Percentiles rank a stretch among this genome's conserved stretches.
Evolutionary conservation across 2,797 vertebrate genomes (phyloP).

Genomic region (Anas flavirostris): DNA sequence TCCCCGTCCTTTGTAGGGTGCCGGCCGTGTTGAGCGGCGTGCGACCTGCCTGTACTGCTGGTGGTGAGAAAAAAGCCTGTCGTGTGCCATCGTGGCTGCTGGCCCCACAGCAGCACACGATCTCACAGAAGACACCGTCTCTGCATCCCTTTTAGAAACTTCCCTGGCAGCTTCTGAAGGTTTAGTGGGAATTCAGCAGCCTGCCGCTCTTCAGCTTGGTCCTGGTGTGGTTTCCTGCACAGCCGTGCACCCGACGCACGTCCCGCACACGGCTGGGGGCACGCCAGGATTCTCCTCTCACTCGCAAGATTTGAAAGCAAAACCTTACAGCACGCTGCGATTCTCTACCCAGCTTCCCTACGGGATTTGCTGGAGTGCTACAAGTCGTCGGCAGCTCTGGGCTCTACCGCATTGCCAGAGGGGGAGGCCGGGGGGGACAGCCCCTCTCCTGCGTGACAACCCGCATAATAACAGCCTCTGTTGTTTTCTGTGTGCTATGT

Average conservation of each 20-base stretch:
- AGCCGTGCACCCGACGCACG: neutral
- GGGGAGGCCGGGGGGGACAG: neutral
- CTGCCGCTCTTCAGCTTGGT: neutral
- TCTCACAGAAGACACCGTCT: neutral
- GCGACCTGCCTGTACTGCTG: neutral
- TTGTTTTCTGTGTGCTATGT: neutral
- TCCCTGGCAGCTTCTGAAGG: neutral
- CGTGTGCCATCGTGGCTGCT: fast-evolving
- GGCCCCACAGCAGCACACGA: neutral
- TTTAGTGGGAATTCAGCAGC: neutral
- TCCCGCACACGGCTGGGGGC: neutral
- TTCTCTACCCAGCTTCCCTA: neutral
- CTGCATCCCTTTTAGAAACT: neutral
- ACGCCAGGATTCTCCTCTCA: neutral
- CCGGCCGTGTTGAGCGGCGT: neutral
- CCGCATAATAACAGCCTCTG: neutral
- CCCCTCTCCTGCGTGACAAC: conserved; percentile 26
- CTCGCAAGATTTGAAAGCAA: neutral
- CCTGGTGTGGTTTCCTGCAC: neutral
- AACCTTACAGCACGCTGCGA: neutral
- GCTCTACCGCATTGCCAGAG: fast-evolving
- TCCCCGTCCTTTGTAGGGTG: neutral
- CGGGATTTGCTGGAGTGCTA: fast-evolving
- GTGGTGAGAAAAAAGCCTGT: neutral
- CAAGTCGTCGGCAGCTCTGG: too few relatives aligned